These are phyloP conservation scores for Galerucella pusilla DNA, from an alignment of 2,888 invertebrate genomes.

Conservation along the genomic window DNA sequence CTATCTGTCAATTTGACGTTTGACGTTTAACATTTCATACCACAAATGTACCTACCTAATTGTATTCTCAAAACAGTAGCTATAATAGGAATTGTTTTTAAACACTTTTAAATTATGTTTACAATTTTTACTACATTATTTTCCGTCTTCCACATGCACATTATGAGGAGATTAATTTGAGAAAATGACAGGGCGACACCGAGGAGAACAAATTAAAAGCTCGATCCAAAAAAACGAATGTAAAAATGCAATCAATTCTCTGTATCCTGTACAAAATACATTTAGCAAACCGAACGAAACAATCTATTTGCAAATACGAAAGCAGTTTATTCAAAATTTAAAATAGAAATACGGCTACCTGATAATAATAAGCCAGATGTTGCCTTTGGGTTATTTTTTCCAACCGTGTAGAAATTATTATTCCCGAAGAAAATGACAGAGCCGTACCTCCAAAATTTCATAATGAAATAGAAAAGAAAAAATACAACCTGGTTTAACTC, in stretches of 20 bases:
- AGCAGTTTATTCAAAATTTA: conserved; percentile 19
- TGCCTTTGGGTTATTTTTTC: conserved; percentile 3
- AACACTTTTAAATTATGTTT: too few species aligned
- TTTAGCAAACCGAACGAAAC: conserved; percentile 15
- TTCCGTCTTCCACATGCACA: too few species aligned
- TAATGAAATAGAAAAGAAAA: too few species aligned
- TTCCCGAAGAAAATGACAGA: not conserved
- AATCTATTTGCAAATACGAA: conserved; percentile 9
- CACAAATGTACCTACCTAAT: too few species aligned
- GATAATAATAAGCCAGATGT: conserved; percentile 25
- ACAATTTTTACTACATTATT: too few species aligned
- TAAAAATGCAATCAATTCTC: conserved; percentile 12
- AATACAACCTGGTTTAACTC: too few species aligned
- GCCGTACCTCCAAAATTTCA: not conserved
- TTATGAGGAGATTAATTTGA: not conserved
- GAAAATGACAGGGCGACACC: not conserved
- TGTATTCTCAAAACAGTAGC: too few species aligned
- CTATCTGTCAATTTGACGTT: too few species aligned
- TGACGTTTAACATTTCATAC: too few species aligned
- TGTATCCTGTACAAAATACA: conserved; percentile 2
- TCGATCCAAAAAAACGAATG: not conserved
- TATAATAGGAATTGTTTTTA: too few species aligned
- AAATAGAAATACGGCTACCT: conserved; percentile 17
- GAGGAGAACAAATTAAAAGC: not conserved
- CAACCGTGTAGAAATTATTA: conserved; percentile 18